Conservation (phyloP, 2,888 invertebrate genomes). For the Agelastica alni region DNA sequence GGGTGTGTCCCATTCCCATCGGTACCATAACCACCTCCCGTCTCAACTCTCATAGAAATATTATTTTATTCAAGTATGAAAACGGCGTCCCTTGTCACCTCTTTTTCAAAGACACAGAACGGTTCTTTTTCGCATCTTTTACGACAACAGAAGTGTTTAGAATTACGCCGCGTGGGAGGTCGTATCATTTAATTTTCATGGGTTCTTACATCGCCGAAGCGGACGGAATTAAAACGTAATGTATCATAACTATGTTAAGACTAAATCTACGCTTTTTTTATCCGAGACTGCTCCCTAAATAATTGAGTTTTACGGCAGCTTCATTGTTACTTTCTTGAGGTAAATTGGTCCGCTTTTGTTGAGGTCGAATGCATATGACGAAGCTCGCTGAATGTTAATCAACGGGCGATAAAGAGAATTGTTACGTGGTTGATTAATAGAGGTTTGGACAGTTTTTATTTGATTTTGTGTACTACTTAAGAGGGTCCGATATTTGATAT, state of each 20-base stretch:
- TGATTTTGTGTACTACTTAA: no score
- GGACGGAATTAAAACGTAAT: conserved; percentile 53
- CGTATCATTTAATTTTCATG: conserved; percentile 58
- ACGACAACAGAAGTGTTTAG: conserved; percentile 57
- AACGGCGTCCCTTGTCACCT: conserved; percentile 54
- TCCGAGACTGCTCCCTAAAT: conserved; percentile 42
- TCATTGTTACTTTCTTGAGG: conserved; percentile 35
- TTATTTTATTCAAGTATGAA: conserved; percentile 56
- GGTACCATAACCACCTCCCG: conserved; percentile 51
- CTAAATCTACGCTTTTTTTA: conserved; percentile 47
- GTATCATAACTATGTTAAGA: conserved; percentile 53
- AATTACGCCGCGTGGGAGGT: conserved; percentile 55
- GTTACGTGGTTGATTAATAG: no score
- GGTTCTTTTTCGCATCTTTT: conserved; percentile 56
- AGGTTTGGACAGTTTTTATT: no score
- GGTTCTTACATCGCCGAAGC: conserved; percentile 44
- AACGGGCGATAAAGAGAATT: no score
- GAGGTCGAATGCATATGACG: conserved; percentile 6
- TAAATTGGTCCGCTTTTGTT: conserved; percentile 17
- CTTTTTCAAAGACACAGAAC: conserved; percentile 55
- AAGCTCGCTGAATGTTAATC: background rate
- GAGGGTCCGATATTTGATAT: no score
- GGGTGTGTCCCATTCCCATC: conserved; percentile 51
- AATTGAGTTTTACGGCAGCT: conserved; percentile 45
- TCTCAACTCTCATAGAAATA: conserved; percentile 52